Base-by-base conservation (phyloP, 2,888 invertebrate species). In the Heliconius charithonia region DNA sequence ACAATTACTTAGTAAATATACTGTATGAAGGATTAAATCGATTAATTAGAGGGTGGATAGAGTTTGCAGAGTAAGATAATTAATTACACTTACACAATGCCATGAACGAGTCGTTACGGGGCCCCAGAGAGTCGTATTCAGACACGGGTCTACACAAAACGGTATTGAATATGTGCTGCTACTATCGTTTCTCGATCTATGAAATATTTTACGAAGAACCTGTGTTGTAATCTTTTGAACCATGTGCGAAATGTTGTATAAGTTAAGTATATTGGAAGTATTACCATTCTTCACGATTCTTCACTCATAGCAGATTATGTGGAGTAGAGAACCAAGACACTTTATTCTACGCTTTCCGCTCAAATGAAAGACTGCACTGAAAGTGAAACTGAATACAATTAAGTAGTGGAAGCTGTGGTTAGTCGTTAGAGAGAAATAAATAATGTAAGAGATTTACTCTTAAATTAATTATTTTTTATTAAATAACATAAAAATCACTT, bases 1-100 rank as follows among this genome's bases (percentile, higher is more conserved):
- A 69, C 69, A 41, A 69, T 69, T 69, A 51, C 51, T 51, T 6
- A n/a, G n/a, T 59, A 59, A 59, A 72, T 72, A 72, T 72, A 25
- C n/a, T 59, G 7, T 72, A 72, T 59, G n/a, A 72, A 32, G 72
- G 56, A 72, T 72, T 59, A 72, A 72, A 72, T 72, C 72, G 59
- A 72, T 72, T 59, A 72, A 72, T 72, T 72, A 72, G 32, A 72
- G 25, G 22, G 59, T 59, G 16, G 72, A 72, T 72, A 72, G 56
- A 59, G 72, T 72, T 72, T 72, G 37, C 72, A 72, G 72, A 90
- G 88, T 90, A 88, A 85, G 87, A 89, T 91, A 91, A 92, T 92
- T 92, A 92, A 92, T 92, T 89, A 90, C 85, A 85, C 84, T 81
- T 82, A 84, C 84, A 87, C 90, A 91, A 89, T 88, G 88, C 88